A percentile compares a stretch with the other conserved stretches of the same genome.
Conservation (phyloP, 2,113 vertebrate genomes). For the Smithornis capensis region DNA sequence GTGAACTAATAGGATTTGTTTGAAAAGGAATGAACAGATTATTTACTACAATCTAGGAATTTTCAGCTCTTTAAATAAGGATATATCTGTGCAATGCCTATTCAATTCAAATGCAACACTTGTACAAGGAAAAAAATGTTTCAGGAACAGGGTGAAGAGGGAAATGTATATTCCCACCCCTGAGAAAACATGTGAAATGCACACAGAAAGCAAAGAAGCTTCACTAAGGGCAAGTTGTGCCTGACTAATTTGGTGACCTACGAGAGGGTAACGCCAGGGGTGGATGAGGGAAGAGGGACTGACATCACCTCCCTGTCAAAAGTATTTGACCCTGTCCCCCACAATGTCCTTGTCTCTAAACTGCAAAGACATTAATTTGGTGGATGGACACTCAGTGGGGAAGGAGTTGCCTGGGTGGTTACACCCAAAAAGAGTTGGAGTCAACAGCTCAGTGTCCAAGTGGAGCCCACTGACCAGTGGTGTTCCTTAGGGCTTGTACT, state of each 20-base stretch:
- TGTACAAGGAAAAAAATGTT: neutral
- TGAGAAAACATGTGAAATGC: neutral
- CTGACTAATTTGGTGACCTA: neutral
- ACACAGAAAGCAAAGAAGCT: neutral
- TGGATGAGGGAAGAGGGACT: neutral
- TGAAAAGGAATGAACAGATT: neutral
- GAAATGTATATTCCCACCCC: neutral
- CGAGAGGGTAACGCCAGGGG: neutral
- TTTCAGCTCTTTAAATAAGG: neutral
- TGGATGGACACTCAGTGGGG: neutral
- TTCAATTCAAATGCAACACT: neutral
- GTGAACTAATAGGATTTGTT: slow-evolving; percentile 17
- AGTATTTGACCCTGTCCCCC: neutral
- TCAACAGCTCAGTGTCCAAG: neutral
- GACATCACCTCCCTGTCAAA: neutral
- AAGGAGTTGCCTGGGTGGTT: neutral
- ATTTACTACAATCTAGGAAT: neutral
- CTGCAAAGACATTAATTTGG: neutral
- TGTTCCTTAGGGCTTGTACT: neutral
- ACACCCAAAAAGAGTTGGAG: neutral
- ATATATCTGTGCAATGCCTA: neutral
- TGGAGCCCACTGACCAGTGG: neutral
- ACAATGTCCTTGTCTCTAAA: neutral
- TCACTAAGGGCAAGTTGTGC: neutral
- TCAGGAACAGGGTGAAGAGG: neutral